These are phyloP conservation scores for Ichneumon xanthorius DNA, from an alignment of 2,888 invertebrate genomes.

Conservation along the genomic window DNA sequence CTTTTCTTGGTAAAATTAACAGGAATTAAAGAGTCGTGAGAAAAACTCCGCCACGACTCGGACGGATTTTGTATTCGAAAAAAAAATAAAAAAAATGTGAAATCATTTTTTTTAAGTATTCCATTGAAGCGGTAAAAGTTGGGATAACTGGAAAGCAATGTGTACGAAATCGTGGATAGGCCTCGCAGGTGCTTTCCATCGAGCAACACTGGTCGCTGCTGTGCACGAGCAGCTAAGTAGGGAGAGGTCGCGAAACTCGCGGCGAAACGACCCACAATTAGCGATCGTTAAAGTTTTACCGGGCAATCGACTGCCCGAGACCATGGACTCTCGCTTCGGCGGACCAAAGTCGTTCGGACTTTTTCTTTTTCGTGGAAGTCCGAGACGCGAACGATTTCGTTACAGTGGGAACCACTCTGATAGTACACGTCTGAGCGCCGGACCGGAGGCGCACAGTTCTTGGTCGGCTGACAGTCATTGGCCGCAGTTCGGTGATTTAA, in stretches of 20 bases:
- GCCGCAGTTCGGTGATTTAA: neutral
- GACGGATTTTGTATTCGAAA: neutral
- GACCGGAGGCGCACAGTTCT: neutral
- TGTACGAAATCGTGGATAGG: constrained; percentile 41
- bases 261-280: constrained; percentile 62
- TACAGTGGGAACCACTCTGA: neutral
- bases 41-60: constrained; percentile 7
- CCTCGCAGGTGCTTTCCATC: constrained; percentile 35
- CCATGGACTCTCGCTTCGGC: constrained; percentile 11
- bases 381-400: constrained; percentile 15
- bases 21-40: neutral
- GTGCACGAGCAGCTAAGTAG: constrained; percentile 30
- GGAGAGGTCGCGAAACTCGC: constrained; percentile 52
- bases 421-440: neutral
- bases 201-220: constrained; percentile 35
- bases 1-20: neutral
- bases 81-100: neutral
- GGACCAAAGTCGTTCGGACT: constrained; percentile 30
- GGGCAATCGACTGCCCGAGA: constrained; percentile 57
- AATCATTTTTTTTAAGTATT: neutral
- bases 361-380: constrained; percentile 52
- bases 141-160: constrained; percentile 15
- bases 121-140: constrained; percentile 45
- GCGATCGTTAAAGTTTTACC: constrained; percentile 67
- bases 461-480: neutral